phyloP scores from a whole-genome alignment of 2,888 invertebrate genomes.

The Lycocerus yunnanus region DNA sequence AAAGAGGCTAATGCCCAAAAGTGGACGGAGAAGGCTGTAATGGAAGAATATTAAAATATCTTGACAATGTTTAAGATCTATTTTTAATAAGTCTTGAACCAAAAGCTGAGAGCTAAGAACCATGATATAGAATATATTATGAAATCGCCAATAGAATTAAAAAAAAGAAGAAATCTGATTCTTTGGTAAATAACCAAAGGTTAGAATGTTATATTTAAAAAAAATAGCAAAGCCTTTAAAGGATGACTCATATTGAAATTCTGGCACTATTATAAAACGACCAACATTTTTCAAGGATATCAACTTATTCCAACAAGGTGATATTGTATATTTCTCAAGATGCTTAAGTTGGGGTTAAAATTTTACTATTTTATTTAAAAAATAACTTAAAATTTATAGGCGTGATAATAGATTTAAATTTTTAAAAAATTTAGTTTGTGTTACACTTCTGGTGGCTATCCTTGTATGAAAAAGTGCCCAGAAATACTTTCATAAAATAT shows the following conservation, averaged over 20 bases:
- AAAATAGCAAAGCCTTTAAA: background rate
- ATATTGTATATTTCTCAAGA: background rate
- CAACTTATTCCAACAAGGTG: background rate
- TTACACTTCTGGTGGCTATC: background rate
- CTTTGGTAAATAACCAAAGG: background rate
- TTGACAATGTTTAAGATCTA: no score
- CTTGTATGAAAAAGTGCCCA: background rate
- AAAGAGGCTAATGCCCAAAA: no score
- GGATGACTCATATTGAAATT: background rate
- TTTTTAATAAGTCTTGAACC: no score
- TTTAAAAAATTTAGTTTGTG: background rate
- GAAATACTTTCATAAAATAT: background rate
- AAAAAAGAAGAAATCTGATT: background rate
- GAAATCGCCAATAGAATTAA: background rate
- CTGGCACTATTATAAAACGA: background rate
- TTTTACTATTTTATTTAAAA: background rate
- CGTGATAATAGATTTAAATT: background rate
- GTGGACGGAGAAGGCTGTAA: no score
- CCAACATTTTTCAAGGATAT: background rate
- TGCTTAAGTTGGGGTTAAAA: background rate
- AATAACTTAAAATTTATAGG: background rate
- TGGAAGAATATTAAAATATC: no score
- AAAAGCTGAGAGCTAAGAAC: background rate
- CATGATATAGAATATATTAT: background rate
- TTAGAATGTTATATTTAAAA: background rate